phyloP scores from a whole-genome alignment of 2,888 invertebrate species.

The Nephrotoma guestfalica region DNA sequence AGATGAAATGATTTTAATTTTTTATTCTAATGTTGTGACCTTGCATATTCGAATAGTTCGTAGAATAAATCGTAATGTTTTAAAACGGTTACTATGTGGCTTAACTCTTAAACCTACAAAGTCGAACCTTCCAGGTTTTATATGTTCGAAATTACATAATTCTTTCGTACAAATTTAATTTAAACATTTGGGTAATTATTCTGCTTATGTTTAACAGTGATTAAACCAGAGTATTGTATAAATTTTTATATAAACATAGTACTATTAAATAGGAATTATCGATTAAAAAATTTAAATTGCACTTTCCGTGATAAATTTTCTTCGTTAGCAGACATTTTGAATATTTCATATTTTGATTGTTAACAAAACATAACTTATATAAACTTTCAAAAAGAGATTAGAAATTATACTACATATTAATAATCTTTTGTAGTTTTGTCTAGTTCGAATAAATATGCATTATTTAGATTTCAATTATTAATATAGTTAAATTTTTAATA shows the following conservation, averaged over 20 bases:
- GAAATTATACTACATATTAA: not conserved
- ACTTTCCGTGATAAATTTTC: not conserved
- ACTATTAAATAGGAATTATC: not conserved
- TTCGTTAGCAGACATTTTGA: not conserved
- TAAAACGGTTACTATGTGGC: not conserved
- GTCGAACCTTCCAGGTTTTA: too few species aligned
- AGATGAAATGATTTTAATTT: not conserved
- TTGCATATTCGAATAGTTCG: not conserved
- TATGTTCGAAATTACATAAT: too few species aligned
- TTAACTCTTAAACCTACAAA: too few species aligned
- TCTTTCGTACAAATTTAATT: too few species aligned
- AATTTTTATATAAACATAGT: not conserved
- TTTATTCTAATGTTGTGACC: not conserved
- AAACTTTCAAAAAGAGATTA: not conserved
- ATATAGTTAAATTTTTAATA: not conserved
- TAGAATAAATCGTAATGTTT: not conserved
- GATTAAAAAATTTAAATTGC: not conserved
- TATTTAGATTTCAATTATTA: not conserved
- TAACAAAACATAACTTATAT: not conserved
- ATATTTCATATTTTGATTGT: not conserved
- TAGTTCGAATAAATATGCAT: not conserved
- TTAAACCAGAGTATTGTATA: not conserved
- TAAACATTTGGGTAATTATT: not conserved
- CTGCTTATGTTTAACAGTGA: not conserved
- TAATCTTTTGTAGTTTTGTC: not conserved